phyloP scores from a whole-genome alignment of 2,888 invertebrate species.

The Polia nebulosa region DNA sequence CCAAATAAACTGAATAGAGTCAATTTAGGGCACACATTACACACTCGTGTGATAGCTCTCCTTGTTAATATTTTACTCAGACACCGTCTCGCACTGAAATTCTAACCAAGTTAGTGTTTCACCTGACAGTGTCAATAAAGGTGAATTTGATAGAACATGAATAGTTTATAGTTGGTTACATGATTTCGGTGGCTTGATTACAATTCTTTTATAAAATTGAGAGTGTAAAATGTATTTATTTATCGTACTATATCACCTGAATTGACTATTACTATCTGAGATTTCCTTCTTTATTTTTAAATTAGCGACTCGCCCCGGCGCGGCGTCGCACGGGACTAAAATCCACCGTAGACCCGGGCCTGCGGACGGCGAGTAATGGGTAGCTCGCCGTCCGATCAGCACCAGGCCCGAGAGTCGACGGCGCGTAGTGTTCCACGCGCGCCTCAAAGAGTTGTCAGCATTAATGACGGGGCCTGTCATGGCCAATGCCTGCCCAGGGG shows the following conservation, averaged over 20 bases:
- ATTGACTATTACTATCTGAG: too few relatives aligned
- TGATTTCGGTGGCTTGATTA: constrained; percentile 4
- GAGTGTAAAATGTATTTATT: background rate
- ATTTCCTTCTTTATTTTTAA: too few relatives aligned
- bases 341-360: too few relatives aligned
- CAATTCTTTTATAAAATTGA: background rate
- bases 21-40: constrained; percentile 34
- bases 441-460: too few relatives aligned
- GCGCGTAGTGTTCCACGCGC: too few relatives aligned
- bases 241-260: background rate
- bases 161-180: constrained; percentile 19
- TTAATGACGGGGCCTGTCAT: too few relatives aligned
- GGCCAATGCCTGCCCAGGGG: too few relatives aligned
- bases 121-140: constrained; percentile 47
- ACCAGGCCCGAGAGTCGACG: too few relatives aligned
- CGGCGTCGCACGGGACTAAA: too few relatives aligned
- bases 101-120: constrained; percentile 40
- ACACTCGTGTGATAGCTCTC: constrained; percentile 4
- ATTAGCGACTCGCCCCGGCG: too few relatives aligned
- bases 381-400: too few relatives aligned
- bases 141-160: constrained; percentile 24
- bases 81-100: constrained; percentile 30
- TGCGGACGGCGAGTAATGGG: too few relatives aligned
- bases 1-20: constrained; percentile 20
- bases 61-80: constrained; percentile 50